Conservation (phyloP, 2,113 vertebrate genomes). For the Tetrao urogallus region DNA sequence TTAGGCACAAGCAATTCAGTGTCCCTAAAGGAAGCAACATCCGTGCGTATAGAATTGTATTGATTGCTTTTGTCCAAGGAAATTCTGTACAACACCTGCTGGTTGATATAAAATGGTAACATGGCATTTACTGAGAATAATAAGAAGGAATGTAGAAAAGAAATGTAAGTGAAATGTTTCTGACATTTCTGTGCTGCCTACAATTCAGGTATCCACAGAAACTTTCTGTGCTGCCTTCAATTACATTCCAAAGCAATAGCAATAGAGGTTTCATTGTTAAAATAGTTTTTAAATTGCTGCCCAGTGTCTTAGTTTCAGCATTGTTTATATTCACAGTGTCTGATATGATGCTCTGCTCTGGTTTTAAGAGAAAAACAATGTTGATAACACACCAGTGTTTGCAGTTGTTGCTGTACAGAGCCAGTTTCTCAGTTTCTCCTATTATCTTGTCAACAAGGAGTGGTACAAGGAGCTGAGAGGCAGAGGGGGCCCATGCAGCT, state of each 20-base stretch:
- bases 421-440: no score
- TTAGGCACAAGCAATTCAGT: neutral
- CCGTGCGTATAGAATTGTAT: neutral
- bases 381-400: no score
- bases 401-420: no score
- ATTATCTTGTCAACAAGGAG: no score
- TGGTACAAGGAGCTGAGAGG: no score
- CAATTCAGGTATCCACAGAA: neutral
- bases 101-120: neutral
- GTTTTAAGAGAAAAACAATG: no score
- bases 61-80: neutral
- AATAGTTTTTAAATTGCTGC: neutral
- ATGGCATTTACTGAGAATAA: neutral
- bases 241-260: neutral
- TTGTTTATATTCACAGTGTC: no score
- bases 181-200: accelerated
- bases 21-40: neutral
- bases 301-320: neutral
- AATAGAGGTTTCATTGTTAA: neutral
- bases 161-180: neutral
- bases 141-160: neutral
- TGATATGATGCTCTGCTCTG: no score
- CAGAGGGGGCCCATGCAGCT: no score
- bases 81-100: neutral
- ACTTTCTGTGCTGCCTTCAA: accelerated